These are phyloP conservation scores for Medauroidea extradentata DNA, from an alignment of 1,140 invertebrate genomes.

Conservation along the genomic window DNA sequence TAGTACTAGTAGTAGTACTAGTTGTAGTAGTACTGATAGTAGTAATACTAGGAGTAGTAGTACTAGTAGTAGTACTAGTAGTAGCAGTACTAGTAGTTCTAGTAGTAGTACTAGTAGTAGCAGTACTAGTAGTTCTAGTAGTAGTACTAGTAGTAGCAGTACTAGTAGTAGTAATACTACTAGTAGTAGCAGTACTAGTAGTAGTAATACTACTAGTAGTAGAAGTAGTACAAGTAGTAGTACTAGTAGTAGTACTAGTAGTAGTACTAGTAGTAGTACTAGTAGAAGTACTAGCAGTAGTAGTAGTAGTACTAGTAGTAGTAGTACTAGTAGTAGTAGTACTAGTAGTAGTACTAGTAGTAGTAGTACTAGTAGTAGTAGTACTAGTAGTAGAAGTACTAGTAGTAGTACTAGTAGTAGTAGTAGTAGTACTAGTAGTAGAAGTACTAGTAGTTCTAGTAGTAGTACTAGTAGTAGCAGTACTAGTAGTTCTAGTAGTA, in stretches of 20 bases:
- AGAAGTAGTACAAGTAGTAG: neutral
- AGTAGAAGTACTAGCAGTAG: no score
- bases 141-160: slow-evolving; percentile 1
- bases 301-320: neutral
- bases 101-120: no score
- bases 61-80: no score
- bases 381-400: neutral
- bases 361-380: neutral
- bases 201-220: neutral
- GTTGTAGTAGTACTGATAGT: no score
- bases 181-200: no score
- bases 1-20: no score
- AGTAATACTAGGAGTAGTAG: no score
- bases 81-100: no score
- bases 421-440: neutral
- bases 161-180: neutral
- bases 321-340: slow-evolving; percentile 1
- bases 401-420: neutral
- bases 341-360: neutral
- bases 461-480: neutral
- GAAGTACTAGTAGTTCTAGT: neutral
- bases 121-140: slow-evolving; percentile 4
- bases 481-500: neutral
- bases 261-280: no score
- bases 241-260: neutral